Percentiles rank a stretch among this genome's conserved stretches.
These are phyloP conservation scores for Marisa cornuarietis DNA, from an alignment of 1,140 invertebrate species.

Conservation along the genomic window DNA sequence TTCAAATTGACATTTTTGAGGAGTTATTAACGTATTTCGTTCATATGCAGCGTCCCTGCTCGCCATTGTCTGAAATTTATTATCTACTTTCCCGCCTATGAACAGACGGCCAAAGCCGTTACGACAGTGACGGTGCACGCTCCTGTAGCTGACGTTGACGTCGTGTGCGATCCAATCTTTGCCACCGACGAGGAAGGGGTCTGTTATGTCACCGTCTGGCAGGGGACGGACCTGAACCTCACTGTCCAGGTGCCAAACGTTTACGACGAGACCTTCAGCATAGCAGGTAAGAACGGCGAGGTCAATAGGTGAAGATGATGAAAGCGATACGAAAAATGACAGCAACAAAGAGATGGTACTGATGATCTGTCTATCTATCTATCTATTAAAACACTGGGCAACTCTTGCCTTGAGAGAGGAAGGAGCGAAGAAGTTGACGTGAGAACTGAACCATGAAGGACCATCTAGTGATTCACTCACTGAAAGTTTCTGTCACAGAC, in stretches of 20 bases:
- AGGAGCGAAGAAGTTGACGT: too few species aligned
- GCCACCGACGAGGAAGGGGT: slow-evolving; percentile 35
- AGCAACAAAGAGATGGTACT: too few species aligned
- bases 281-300: not conserved
- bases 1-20: not conserved
- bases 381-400: too few species aligned
- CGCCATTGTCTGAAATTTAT: not conserved
- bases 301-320: too few species aligned
- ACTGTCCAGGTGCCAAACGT: not conserved
- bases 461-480: too few species aligned
- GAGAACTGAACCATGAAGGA: too few species aligned
- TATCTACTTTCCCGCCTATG: not conserved
- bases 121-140: slow-evolving; percentile 37
- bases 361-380: too few species aligned
- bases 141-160: slow-evolving; percentile 19
- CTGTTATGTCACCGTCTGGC: slow-evolving; percentile 31
- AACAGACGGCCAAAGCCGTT: slow-evolving; percentile 36
- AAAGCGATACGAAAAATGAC: too few species aligned
- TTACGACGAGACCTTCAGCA: not conserved
- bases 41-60: not conserved
- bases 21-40: not conserved
- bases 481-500: slow-evolving; percentile 28
- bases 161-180: slow-evolving; percentile 33
- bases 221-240: slow-evolving; percentile 30
- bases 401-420: too few species aligned